Evolutionary conservation across 2,888 invertebrate species (phyloP).

Genomic region (Rhingia campestris): DNA sequence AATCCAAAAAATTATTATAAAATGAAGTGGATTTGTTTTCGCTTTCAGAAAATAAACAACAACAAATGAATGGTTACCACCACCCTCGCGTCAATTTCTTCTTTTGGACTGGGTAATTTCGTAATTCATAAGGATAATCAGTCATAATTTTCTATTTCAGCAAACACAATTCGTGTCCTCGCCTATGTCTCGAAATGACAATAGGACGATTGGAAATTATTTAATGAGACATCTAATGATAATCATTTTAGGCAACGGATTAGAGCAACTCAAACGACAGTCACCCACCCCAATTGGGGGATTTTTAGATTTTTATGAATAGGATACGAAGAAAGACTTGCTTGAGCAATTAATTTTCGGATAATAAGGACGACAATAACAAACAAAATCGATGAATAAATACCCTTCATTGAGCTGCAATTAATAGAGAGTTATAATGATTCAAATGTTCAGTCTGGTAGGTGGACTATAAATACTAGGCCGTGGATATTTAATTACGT

Average conservation of each 20-base stretch:
- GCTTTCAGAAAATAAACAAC: background rate
- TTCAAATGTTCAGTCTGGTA: constrained; percentile 15
- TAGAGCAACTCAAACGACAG: constrained; percentile 63
- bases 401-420: constrained; percentile 48
- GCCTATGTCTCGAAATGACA: constrained; percentile 47
- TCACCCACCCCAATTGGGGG: constrained; percentile 32
- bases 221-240: constrained; percentile 73
- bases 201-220: constrained; percentile 68
- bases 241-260: constrained; percentile 69
- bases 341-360: constrained; percentile 60
- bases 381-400: constrained; percentile 39
- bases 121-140: constrained; percentile 55
- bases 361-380: constrained; percentile 43
- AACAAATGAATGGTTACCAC: background rate
- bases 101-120: constrained; percentile 21
- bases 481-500: constrained; percentile 46
- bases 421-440: constrained; percentile 32
- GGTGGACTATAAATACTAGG: background rate
- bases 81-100: background rate
- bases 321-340: constrained; percentile 34
- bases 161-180: constrained; percentile 51
- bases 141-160: constrained; percentile 69
- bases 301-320: background rate
- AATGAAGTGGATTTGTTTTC: constrained; percentile 67
- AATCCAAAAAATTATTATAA: constrained; percentile 65